phyloP scores from a whole-genome alignment of 2,113 vertebrate species.

The Chelonoidis abingdonii region DNA sequence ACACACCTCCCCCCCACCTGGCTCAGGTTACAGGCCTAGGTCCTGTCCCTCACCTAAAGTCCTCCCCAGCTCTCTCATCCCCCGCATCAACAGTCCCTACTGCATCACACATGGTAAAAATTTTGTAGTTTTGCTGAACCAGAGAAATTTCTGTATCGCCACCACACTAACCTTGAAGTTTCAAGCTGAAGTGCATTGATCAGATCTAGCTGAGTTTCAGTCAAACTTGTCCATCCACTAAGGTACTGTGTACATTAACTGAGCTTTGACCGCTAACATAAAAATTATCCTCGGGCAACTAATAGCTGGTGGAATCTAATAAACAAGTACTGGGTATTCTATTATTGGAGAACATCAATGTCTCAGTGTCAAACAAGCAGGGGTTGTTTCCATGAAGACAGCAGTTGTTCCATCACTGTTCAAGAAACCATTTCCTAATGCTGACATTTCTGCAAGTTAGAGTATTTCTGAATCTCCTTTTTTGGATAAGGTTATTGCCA shows the following conservation, averaged over 20 bases:
- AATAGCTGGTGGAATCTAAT: neutral
- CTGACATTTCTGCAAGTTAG: neutral
- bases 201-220: neutral
- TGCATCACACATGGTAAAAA: neutral
- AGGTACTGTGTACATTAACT: neutral
- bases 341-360: neutral
- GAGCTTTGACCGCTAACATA: neutral
- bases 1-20: no score
- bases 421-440: neutral
- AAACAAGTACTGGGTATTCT: neutral
- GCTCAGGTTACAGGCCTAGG: no score
- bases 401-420: neutral
- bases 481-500: neutral
- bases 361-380: neutral
- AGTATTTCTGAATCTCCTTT: neutral
- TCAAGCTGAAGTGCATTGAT: neutral
- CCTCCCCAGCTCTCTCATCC: no score
- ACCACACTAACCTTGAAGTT: neutral
- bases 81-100: no score
- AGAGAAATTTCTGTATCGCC: neutral
- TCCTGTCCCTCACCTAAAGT: no score
- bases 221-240: neutral
- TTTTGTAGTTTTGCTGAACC: neutral
- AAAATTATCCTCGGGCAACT: neutral
- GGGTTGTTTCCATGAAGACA: neutral